Evolutionary conservation across 2,113 vertebrate species (phyloP).

Genomic region (rat (Rattus norvegicus)): DNA sequence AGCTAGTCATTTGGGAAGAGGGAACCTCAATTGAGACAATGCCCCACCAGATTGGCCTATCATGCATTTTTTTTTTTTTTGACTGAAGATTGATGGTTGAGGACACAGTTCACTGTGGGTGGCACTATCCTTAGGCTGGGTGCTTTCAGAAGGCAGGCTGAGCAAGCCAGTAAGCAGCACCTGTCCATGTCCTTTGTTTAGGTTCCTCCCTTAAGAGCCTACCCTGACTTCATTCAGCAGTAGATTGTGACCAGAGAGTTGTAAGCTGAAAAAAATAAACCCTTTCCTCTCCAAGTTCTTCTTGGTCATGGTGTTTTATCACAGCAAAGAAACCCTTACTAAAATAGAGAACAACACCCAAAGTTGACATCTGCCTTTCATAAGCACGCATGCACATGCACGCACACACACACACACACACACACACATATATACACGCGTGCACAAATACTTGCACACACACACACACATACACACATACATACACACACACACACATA

Average conservation of each 20-base stretch:
- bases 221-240: background rate
- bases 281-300: background rate
- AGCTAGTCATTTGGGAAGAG: background rate
- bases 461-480: too few relatives aligned
- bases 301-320: background rate
- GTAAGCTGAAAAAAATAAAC: background rate
- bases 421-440: too few relatives aligned
- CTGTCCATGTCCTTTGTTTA: background rate
- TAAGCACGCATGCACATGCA: too few relatives aligned
- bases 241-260: background rate
- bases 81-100: background rate
- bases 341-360: background rate
- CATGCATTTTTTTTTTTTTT: background rate
- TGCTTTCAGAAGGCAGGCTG: background rate
- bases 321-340: background rate
- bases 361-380: background rate
- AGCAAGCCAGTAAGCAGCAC: background rate
- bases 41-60: background rate
- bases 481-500: too few relatives aligned
- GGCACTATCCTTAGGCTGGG: background rate
- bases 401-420: too few relatives aligned
- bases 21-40: background rate
- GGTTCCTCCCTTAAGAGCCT: background rate
- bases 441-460: too few relatives aligned
- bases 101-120: background rate